Base-by-base conservation (phyloP, 2,888 invertebrate species). In the Watsonalla binaria region DNA sequence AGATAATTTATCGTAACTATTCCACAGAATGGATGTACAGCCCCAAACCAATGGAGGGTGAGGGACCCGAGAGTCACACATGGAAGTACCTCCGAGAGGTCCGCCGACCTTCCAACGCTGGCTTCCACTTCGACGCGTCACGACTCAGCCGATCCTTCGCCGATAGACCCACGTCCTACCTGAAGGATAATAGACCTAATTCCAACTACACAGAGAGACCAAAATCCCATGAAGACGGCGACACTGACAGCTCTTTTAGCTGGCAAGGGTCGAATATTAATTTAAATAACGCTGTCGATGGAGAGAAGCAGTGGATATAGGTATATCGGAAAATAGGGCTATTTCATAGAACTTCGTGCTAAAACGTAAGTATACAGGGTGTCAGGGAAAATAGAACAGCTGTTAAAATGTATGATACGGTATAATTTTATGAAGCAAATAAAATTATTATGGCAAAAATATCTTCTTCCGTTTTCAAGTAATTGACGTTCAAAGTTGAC, bases 11-110 rank as follows among this genome's bases (percentile, higher is more conserved):
- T 24, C 24, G 24, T 24, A 24, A 24, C 24, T 35, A 5, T 72
- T 70, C 4, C 79, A 8, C 42, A 91, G 91, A 90, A 66, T 91
- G 91, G 91, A 63, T 83, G 50, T 91, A 91, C 83, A 89, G 83
- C 51, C 88, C 90, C 0, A 84, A 82, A 45, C 54, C 72, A 0
- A 69, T 71, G 4, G 75, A 77, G 11, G 62, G 67, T 11, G 77
- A 66, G 2, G 74, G 72, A 0, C 64, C 81, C 2, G 84, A 87
- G 52, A 90, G 87, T 51, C 87, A 91, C 76, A 92, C 92, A 0
- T 90, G 87, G 87, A 82, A 82, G 52, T 92, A 89, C 64, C 70
- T 87, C 7, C 74, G 81, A 47, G 89, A 91, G 50, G 86, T 89
- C 1, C 74, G 90, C 2, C 86, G 85, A 50, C 91, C 91, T 0